These are phyloP conservation scores for Barbus barbus DNA, from an alignment of 2,113 vertebrate genomes.

Conservation along the genomic window DNA sequence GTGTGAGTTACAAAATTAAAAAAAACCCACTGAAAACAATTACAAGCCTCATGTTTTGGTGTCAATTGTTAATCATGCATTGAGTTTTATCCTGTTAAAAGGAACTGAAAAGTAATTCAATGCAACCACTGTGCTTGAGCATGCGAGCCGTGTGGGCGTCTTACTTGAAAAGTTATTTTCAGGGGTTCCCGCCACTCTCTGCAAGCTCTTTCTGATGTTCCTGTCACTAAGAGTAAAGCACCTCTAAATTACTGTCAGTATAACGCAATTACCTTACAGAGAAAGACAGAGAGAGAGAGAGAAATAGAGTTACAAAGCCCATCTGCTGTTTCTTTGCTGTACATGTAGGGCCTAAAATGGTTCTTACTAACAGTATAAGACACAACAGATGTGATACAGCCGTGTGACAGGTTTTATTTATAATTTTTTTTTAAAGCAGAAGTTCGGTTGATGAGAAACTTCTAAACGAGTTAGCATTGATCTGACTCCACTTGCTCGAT, in stretches of 20 bases:
- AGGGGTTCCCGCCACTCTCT: background rate
- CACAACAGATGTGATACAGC: slow-evolving; percentile 22
- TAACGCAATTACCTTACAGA: slow-evolving; percentile 31
- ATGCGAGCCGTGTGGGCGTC: slow-evolving; percentile 2
- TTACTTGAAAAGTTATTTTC: slow-evolving; percentile 28
- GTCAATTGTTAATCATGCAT: slow-evolving; percentile 36
- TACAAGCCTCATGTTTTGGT: slow-evolving; percentile 4
- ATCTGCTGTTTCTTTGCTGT: slow-evolving; percentile 26
- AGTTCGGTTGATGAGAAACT: slow-evolving; percentile 6
- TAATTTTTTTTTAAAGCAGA: background rate
- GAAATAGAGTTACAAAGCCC: background rate
- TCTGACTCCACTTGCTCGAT: background rate
- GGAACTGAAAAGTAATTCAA: slow-evolving; percentile 9
- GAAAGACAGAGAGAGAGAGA: background rate
- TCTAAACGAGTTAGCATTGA: slow-evolving; percentile 10
- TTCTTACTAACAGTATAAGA: slow-evolving; percentile 12
- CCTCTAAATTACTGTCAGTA: slow-evolving; percentile 38
- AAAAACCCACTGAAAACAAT: slow-evolving; percentile 40
- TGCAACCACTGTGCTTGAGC: background rate
- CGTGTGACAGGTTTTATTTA: background rate
- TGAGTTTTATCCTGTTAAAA: slow-evolving; percentile 43
- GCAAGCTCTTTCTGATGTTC: slow-evolving; percentile 13
- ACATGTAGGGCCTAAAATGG: slow-evolving; percentile 9
- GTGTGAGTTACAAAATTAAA: background rate
- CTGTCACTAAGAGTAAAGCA: slow-evolving; percentile 37